Evolutionary conservation across 2,797 vertebrate species (phyloP).

Genomic region (Otus scops): DNA sequence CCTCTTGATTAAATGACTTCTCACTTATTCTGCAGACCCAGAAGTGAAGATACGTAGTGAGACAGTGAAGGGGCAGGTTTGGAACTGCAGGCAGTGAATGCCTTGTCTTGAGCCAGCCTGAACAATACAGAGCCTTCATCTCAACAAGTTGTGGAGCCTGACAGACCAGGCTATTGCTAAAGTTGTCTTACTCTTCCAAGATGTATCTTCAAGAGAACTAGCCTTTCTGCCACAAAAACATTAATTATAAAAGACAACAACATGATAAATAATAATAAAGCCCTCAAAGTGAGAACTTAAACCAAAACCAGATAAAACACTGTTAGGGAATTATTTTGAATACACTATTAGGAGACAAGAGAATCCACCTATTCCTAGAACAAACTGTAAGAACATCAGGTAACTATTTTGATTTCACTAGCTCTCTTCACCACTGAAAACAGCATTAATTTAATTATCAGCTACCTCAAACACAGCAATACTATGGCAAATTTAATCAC

Average conservation of each 20-base stretch:
- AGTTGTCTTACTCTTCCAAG: neutral
- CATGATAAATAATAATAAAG: neutral
- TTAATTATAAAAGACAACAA: neutral
- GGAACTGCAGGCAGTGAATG: neutral
- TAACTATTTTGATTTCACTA: neutral
- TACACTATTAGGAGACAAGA: neutral
- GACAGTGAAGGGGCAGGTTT: neutral
- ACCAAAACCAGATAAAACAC: neutral
- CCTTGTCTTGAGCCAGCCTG: neutral
- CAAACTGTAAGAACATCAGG: neutral
- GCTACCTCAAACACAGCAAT: neutral
- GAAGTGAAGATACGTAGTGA: neutral
- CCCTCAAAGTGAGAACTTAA: neutral
- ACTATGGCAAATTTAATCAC: neutral
- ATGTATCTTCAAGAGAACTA: neutral
- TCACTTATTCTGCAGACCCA: neutral
- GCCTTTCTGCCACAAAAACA: neutral
- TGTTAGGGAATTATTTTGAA: neutral
- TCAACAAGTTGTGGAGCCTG: neutral
- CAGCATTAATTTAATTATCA: neutral
- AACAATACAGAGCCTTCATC: neutral
- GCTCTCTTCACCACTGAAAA: neutral
- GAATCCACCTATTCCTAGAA: neutral
- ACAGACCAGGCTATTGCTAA: neutral
- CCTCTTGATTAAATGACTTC: neutral